A percentile compares a stretch with the other conserved stretches of the same genome.
Evolutionary conservation across 2,797 vertebrate genomes (phyloP).

Genomic region (Acanthurus leucopareius): DNA sequence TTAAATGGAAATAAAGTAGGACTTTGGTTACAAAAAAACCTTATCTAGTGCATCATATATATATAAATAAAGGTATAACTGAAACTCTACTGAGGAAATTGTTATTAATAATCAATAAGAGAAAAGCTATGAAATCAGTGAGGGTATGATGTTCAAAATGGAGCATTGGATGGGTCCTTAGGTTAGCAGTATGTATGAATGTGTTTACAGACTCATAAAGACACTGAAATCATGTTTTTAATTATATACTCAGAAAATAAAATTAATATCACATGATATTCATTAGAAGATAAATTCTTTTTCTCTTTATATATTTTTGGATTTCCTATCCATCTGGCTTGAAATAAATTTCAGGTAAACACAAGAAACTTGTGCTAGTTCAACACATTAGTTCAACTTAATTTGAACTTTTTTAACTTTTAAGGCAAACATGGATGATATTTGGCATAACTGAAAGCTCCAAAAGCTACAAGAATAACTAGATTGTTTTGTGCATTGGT

Average conservation of each 20-base stretch:
- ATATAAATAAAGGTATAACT: too few relatives aligned
- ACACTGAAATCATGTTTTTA: neutral
- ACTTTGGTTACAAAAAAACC: too few relatives aligned
- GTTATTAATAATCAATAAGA: neutral
- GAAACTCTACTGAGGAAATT: too few relatives aligned
- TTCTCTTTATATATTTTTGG: rapidly evolving
- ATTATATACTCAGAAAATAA: too few relatives aligned
- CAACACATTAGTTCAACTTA: neutral
- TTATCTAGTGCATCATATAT: too few relatives aligned
- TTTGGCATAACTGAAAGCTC: neutral
- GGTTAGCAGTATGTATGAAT: neutral
- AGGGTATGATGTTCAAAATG: neutral
- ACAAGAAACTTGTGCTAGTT: too few relatives aligned
- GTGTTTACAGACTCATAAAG: neutral
- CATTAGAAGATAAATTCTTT: neutral
- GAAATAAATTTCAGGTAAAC: too few relatives aligned
- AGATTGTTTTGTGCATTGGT: neutral
- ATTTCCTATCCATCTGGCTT: neutral
- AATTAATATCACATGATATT: neutral
- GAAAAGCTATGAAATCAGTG: neutral
- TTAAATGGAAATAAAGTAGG: neutral
- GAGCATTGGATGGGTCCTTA: neutral
- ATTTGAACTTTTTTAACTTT: neutral
- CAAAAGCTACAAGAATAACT: neutral
- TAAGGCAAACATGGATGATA: neutral